Percentiles rank a stretch among this genome's conserved stretches.
Conservation (phyloP, 2,113 vertebrate genomes). For the Panthera tigris region DNA sequence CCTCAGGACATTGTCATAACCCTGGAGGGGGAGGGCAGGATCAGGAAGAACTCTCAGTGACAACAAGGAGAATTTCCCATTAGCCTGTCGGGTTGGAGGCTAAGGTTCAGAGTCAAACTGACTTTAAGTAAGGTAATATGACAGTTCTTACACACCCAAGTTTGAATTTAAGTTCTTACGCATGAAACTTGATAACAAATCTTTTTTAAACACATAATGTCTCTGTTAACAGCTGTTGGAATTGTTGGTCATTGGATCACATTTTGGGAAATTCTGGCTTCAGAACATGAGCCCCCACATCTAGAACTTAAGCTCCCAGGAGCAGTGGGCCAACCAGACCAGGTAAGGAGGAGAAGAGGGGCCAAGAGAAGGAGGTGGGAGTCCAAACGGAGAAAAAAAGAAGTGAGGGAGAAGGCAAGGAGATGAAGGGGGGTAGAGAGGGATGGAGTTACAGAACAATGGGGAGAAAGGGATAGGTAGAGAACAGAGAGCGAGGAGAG, state of each 20-base stretch:
- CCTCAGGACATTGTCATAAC: background rate
- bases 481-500: too few relatives aligned
- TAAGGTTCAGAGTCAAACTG: background rate
- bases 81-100: background rate
- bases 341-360: background rate
- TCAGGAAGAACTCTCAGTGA: background rate
- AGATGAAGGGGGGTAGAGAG: background rate
- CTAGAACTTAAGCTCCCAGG: background rate
- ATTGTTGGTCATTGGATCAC: background rate
- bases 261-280: conserved; percentile 10
- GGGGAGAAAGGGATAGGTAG: background rate
- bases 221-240: background rate
- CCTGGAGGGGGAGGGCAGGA: background rate
- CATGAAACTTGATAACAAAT: background rate
- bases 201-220: background rate
- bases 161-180: background rate
- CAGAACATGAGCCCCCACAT: background rate
- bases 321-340: background rate
- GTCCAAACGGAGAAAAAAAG: background rate
- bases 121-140: background rate
- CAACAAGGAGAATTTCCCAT: background rate
- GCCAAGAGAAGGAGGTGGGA: background rate
- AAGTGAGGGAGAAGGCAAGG: background rate
- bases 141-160: background rate
- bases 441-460: background rate